Evolutionary conservation across 2,113 vertebrate species (phyloP), one percentile per base, ranked within the genome.

Genomic region (Sebastes schlegelii): DNA sequence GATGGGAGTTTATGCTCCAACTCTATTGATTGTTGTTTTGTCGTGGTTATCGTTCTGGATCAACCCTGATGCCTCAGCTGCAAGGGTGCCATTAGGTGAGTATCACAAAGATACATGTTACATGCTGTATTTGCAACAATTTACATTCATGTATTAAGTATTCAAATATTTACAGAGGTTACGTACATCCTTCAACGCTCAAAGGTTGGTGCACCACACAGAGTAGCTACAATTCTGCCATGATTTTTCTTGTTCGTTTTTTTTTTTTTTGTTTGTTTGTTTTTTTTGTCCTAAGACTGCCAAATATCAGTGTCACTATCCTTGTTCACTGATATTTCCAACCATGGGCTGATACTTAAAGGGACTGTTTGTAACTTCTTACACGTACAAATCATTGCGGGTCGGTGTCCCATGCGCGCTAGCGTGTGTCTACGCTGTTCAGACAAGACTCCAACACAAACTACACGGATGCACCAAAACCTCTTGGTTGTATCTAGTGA

Each of bases 11-110:
- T 99, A 99, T 16, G 98, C 98, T 51, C 98, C 98, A 4, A 99
- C 98, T 48, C 93, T 99, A 65, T 92, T 99, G 54, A 96, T 99
- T 54, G 98, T 99, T 46, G 98, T 99, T 48, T 93, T 99, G 0
- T 99, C 98, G 52, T 99, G 98, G 98, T 96, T 99, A 1, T 98
- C 98, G n/a, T 99, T 99, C 95, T 99, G 98, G 98, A 99, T 99
- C 93, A 99, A 99, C 92, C 98, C 98, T 0, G 98, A 99, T 42
- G 98, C 98, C 26, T 99, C 98, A 60, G 98, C 98, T 81, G 98
- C 98, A 66, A 94, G 98, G 89, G 97, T 99, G 12, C 98, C 98
- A 12, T 89, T 99, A 80, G 98, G 98, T 99, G 94, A 89, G 92
- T 83, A 57, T 42, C 34, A 14, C 70, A 95, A 95, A 95, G 94